Conservation (phyloP, 2,888 invertebrate species). For the Oxytorus armatus region DNA sequence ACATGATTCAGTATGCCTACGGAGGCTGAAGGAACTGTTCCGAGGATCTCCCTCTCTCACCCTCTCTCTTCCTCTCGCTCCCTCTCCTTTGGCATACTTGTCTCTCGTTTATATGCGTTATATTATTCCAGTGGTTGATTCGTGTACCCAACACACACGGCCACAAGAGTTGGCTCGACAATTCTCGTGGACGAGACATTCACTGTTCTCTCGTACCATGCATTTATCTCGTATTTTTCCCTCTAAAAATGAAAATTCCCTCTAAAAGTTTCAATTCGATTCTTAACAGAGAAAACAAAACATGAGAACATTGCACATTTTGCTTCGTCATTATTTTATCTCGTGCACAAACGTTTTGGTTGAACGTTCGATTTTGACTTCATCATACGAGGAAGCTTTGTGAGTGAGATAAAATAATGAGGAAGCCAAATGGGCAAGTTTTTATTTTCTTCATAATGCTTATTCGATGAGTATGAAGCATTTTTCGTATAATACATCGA, state of each 20-base stretch:
- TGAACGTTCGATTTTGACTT: too few species aligned
- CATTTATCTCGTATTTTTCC: slow-evolving; percentile 12
- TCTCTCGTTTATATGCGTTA: slow-evolving; percentile 14
- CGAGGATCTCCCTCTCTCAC: slow-evolving; percentile 10
- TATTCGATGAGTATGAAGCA: too few species aligned
- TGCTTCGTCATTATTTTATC: too few species aligned
- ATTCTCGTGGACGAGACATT: slow-evolving; percentile 41
- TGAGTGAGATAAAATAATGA: too few species aligned
- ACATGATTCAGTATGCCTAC: slow-evolving; percentile 22
- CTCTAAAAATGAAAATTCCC: neutral
- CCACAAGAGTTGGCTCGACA: slow-evolving; percentile 19
- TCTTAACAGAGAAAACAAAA: neutral
- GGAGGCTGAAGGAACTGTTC: slow-evolving; percentile 31
- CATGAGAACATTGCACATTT: too few species aligned
- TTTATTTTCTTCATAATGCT: too few species aligned
- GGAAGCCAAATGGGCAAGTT: too few species aligned
- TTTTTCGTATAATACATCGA: too few species aligned
- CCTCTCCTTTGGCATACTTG: slow-evolving; percentile 10
- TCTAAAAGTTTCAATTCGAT: neutral
- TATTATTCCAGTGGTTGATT: neutral
- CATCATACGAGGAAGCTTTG: too few species aligned
- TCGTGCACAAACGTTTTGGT: too few species aligned
- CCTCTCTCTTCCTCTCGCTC: neutral
- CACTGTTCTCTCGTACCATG: slow-evolving; percentile 17
- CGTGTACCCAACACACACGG: neutral